Base-by-base conservation (phyloP, 2,113 vertebrate genomes). In the Hypocryptadius cinnamomeus region DNA sequence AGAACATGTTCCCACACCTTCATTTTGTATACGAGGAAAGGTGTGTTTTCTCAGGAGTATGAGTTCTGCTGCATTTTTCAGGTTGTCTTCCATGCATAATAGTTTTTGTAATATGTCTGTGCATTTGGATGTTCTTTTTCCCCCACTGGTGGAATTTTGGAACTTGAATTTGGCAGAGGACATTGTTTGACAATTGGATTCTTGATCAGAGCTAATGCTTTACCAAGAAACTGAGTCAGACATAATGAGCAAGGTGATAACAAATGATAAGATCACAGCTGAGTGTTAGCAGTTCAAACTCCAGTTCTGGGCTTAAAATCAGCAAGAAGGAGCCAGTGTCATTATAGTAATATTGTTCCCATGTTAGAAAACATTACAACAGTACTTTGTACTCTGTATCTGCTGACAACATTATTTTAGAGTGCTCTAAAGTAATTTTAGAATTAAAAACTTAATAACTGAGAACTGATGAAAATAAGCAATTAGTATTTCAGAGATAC, bases 271-370 rank as follows among this genome's bases (percentile, higher is more conserved):
- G 28, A 78, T 68, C n/a, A 17, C 18, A 73, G 31, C 11, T 79
- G 66, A 71, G 7, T 82, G n/a, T 66, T 78, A 93, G 42, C 24
- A 73, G 60, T 60, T 92, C 54, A 80, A 73, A 83, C 84, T 85
- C 79, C 87, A 85, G 0, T 83, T 83, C 68, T 54, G 48, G 25
- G 16, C 39, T 91, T 86, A 70, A 88, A 90, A 83, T 80, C 76
- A 86, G 64, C 90, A 47, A 42, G 39, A 89, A 73, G 35, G 68
- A 90, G 30, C 7, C 60, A 71, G 33, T 63, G 33, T 66, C 30
- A 78, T 93, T 77, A 42, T 28, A 86, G 66, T 59, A 74, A 80
- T 93, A 95, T 85, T 91, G 73, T 91, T 84, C 16, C 5, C 7
- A 4, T 48, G 9, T 81, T 89, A 71, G 40, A 89, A 95, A 95